Evolutionary conservation across 2,797 vertebrate species (phyloP).

Genomic region (Botia almorhae): DNA sequence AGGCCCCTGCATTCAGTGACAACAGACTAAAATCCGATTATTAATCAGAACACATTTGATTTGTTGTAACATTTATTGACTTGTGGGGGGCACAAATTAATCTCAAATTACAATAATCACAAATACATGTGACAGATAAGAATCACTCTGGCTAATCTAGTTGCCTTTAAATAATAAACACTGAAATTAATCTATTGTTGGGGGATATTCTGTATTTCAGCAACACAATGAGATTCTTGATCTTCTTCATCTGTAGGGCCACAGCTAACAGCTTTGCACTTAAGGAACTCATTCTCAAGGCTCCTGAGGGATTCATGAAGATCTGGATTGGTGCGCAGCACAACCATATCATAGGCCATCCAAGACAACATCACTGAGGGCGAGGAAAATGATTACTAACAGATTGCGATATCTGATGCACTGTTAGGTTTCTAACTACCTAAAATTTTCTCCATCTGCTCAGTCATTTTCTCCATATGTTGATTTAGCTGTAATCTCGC

Average conservation of each 20-base stretch:
- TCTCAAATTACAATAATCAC: neutral
- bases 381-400: conserved; percentile 19
- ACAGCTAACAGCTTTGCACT: conserved; percentile 71
- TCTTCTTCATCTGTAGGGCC: neutral
- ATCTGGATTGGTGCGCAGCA: conserved; percentile 79
- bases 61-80: conserved; percentile 12
- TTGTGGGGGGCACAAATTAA: neutral
- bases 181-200: conserved; percentile 15
- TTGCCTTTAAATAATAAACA: neutral
- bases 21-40: neutral
- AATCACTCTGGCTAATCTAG: neutral
- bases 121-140: no score
- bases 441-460: conserved; percentile 44
- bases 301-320: conserved; percentile 69
- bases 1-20: neutral
- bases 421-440: neutral
- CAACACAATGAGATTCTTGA: neutral
- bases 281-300: conserved; percentile 76
- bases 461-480: conserved; percentile 72
- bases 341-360: conserved; percentile 86
- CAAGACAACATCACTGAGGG: conserved; percentile 81
- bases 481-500: conserved; percentile 62
- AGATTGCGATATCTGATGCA: neutral
- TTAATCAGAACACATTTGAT: neutral
- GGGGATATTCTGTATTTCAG: conserved; percentile 6